Conservation (phyloP, 2,888 invertebrate species). For the Caenorhabditis drosophilae region DNA sequence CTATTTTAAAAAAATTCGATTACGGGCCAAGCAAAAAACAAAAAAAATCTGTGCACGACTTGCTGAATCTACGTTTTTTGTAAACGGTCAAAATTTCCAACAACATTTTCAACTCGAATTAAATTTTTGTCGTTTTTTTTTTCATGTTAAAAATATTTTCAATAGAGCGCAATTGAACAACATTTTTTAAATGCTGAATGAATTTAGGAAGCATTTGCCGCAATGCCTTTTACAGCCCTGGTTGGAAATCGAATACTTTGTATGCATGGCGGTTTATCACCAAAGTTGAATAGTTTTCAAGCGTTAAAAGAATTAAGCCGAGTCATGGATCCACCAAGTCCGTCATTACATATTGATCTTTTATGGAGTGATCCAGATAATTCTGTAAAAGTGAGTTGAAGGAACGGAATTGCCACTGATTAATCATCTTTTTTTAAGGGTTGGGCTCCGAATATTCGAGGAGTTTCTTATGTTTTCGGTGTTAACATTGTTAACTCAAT, state of each 20-base stretch:
- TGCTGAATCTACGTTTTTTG: no score
- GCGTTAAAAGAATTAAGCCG: conserved; percentile 40
- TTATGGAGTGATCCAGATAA: conserved; percentile 69
- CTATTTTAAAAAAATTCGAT: no score
- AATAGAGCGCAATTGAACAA: no score
- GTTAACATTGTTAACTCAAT: conserved; percentile 71
- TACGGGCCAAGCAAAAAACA: no score
- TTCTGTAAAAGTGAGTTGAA: conserved; percentile 6
- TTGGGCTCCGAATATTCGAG: conserved; percentile 67
- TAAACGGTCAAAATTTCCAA: no score
- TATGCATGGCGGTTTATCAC: conserved; percentile 57
- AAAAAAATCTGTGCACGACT: no score
- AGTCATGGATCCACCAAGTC: conserved; percentile 66
- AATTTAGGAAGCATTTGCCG: conserved; percentile 52
- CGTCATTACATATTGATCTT: conserved; percentile 70
- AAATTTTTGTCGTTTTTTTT: no score
- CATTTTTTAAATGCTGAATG: no score
- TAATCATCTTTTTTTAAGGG: conserved; percentile 18
- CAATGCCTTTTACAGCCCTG: conserved; percentile 55
- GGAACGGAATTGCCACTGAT: background rate
- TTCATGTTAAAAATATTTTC: no score
- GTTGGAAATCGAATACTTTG: conserved; percentile 54
- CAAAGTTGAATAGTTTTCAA: conserved; percentile 47
- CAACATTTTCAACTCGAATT: no score
- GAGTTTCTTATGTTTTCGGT: conserved; percentile 74